A percentile compares a stretch with the other conserved stretches of the same genome.
Evolutionary conservation across 2,888 invertebrate genomes (phyloP).

Genomic region (Crepidodera aurea): DNA sequence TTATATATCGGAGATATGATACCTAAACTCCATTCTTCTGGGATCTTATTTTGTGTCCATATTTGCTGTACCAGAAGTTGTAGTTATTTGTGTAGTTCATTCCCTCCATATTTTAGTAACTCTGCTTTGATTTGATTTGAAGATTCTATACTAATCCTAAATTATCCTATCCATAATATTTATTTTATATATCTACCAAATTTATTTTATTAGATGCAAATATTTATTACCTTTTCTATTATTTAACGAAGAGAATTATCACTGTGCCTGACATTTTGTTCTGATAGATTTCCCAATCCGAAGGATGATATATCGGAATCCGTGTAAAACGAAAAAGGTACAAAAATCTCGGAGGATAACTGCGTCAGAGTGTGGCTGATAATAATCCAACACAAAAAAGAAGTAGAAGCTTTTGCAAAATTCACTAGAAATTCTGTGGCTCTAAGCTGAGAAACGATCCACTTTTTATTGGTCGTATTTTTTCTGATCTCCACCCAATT

Average conservation of each 20-base stretch:
- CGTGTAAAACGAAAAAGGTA: not conserved
- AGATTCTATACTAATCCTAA: no score
- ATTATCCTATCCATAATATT: no score
- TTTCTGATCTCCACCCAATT: conserved; percentile 1
- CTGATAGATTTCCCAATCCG: not conserved
- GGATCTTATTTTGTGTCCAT: no score
- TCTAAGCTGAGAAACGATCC: not conserved
- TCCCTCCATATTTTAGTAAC: no score
- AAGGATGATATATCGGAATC: not conserved
- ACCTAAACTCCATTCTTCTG: no score
- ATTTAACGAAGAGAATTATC: no score
- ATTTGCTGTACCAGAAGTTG: no score
- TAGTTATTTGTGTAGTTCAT: no score
- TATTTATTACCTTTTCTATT: not conserved
- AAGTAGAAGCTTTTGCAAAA: not conserved
- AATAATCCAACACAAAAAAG: not conserved
- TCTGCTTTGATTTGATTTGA: no score
- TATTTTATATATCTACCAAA: no score
- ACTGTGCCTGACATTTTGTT: not conserved
- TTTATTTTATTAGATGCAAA: no score
- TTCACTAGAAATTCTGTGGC: not conserved
- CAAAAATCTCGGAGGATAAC: not conserved
- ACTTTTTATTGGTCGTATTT: conserved; percentile 9
- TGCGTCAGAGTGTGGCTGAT: not conserved
- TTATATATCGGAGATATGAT: no score